phyloP scores from a whole-genome alignment of 1,140 invertebrate genomes.

The Uloborus diversus region DNA sequence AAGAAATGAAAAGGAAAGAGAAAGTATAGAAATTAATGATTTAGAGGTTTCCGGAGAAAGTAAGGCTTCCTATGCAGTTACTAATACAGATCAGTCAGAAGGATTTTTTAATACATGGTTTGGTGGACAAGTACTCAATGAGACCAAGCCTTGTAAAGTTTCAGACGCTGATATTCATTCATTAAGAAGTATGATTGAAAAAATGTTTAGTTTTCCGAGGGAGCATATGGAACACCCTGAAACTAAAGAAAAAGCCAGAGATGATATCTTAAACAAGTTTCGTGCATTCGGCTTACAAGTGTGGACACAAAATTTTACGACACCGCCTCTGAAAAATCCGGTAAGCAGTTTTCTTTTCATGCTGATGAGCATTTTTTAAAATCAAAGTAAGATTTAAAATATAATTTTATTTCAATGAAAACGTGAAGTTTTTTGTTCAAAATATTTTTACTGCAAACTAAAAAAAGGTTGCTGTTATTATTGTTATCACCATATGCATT shows the following conservation, averaged over 20 bases:
- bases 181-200: slow-evolving; percentile 52
- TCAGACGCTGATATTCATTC: slow-evolving; percentile 40
- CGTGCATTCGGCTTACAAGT: slow-evolving; percentile 36
- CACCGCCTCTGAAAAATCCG: slow-evolving; percentile 56
- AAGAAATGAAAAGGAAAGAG: slow-evolving; percentile 42
- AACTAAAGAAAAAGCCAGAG: slow-evolving; percentile 38
- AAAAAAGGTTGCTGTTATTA: too few species aligned
- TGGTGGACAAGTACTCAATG: neutral
- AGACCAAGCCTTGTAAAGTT: slow-evolving; percentile 35
- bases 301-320: slow-evolving; percentile 51
- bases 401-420: too few species aligned
- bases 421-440: too few species aligned
- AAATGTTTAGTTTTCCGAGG: slow-evolving; percentile 45
- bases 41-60: slow-evolving; percentile 1
- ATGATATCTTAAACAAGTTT: slow-evolving; percentile 48
- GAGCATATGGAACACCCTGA: slow-evolving; percentile 27
- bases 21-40: slow-evolving; percentile 19
- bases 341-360: slow-evolving; percentile 10
- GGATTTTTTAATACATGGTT: slow-evolving; percentile 35
- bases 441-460: too few species aligned
- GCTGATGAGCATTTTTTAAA: neutral
- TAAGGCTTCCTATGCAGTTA: neutral
- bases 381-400: too few species aligned
- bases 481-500: too few species aligned
- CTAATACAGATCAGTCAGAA: neutral